A percentile compares a stretch with the other conserved stretches of the same genome.
phyloP scores from a whole-genome alignment of 2,888 invertebrate genomes.

The Sarcophaga caerulescens region DNA sequence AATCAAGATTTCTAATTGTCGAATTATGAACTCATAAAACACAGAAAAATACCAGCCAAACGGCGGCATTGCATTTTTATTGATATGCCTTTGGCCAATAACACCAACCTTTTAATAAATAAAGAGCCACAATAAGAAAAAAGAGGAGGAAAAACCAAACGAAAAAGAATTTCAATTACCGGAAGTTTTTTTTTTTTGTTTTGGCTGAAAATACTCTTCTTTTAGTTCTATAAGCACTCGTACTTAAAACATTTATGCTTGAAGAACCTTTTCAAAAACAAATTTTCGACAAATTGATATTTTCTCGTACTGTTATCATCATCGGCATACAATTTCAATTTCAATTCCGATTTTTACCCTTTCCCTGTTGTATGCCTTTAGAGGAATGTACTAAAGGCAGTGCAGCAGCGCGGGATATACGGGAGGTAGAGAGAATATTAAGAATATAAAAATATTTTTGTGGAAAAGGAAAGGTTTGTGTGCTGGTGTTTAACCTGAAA shows the following conservation, averaged over 20 bases:
- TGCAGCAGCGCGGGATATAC: neutral
- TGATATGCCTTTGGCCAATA: no score
- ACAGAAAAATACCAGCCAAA: no score
- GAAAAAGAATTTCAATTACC: conserved; percentile 65
- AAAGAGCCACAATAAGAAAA: no score
- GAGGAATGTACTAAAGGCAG: neutral
- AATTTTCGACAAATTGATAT: conserved; percentile 69
- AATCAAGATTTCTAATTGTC: no score
- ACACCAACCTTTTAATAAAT: no score
- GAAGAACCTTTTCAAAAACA: conserved; percentile 64
- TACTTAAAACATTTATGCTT: conserved; percentile 61
- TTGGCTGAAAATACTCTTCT: conserved; percentile 5
- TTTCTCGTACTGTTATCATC: conserved; percentile 46
- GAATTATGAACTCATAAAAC: no score
- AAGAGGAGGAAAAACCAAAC: neutral
- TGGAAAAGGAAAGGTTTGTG: conserved; percentile 3
- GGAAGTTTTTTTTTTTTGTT: conserved; percentile 53
- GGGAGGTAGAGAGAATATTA: conserved; percentile 35
- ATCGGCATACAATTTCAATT: conserved; percentile 27
- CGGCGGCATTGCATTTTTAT: no score
- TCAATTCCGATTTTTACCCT: neutral
- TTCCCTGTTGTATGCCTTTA: neutral
- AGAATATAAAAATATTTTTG: conserved; percentile 42
- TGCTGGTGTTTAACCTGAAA: conserved; percentile 61
- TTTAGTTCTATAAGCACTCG: conserved; percentile 27